A percentile compares a stretch with the other conserved stretches of the same genome.
These are phyloP conservation scores for Diorhabda elongata DNA, from an alignment of 1,140 invertebrate genomes.

Conservation along the genomic window DNA sequence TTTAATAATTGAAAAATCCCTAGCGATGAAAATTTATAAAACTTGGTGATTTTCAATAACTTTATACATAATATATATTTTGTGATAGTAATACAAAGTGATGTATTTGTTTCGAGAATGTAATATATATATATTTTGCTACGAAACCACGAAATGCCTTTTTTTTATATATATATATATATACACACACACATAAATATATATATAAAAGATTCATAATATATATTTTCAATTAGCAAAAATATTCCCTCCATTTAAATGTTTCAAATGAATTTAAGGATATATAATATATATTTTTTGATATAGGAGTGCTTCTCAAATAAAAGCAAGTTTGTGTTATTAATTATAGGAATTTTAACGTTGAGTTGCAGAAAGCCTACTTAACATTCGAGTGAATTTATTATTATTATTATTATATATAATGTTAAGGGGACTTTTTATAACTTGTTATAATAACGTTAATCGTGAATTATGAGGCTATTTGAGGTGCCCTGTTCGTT, in stretches of 20 bases:
- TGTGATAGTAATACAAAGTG: constrained; percentile 30
- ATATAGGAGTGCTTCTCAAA: constrained; percentile 33
- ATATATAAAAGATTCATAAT: constrained; percentile 29
- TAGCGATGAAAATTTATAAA: too few species aligned
- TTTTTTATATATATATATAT: constrained; percentile 20
- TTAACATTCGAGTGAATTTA: not conserved
- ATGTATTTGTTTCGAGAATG: constrained; percentile 37
- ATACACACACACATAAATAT: too few species aligned
- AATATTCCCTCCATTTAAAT: constrained; percentile 44
- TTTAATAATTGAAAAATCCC: too few species aligned
- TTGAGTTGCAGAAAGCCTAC: constrained; percentile 6
- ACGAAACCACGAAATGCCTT: constrained; percentile 43
- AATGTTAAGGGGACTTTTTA: not conserved
- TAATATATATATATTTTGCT: constrained; percentile 35
- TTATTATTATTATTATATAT: not conserved
- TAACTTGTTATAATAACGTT: not conserved
- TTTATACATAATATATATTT: constrained; percentile 4
- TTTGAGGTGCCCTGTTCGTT: not conserved
- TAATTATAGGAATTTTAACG: constrained; percentile 37
- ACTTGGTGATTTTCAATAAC: too few species aligned
- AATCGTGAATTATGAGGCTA: not conserved
- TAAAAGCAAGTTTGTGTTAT: constrained; percentile 45
- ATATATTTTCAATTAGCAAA: constrained; percentile 39
- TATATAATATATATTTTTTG: constrained; percentile 36
- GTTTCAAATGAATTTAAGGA: constrained; percentile 35